Evolutionary conservation across 1,140 invertebrate species (phyloP).

Genomic region (Metaphire vulgaris): DNA sequence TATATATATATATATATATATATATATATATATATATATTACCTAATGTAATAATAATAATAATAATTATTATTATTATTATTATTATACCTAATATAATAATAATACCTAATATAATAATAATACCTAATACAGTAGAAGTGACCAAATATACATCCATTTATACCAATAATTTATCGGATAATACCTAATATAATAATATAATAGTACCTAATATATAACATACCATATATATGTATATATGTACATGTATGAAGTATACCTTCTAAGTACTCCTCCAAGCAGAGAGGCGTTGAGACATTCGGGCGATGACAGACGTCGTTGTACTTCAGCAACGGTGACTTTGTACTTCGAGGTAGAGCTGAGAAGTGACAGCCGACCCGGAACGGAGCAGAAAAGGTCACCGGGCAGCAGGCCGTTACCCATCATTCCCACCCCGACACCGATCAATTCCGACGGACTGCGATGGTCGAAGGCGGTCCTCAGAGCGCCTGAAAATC

Average conservation of each 20-base stretch:
- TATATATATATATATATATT: neutral
- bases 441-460: neutral
- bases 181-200: too few relatives aligned
- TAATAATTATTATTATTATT: neutral
- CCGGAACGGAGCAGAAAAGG: constrained; percentile 70
- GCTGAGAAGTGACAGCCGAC: constrained; percentile 87
- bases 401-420: too few relatives aligned
- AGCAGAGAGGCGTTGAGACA: too few relatives aligned
- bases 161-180: too few relatives aligned
- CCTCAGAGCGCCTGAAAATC: neutral
- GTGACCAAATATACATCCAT: too few relatives aligned
- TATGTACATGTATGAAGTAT: too few relatives aligned
- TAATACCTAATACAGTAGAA: too few relatives aligned
- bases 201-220: too few relatives aligned
- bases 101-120: neutral
- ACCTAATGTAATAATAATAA: neutral
- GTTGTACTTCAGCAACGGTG: constrained; percentile 95
- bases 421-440: neutral
- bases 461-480: neutral
- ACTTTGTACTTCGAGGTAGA: constrained; percentile 99
- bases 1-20: too few relatives aligned
- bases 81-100: neutral
- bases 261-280: too few relatives aligned
- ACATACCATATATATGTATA: too few relatives aligned
- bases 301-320: too few relatives aligned